Percentiles rank a stretch among this genome's conserved stretches.
Evolutionary conservation across 2,888 invertebrate species (phyloP).

Genomic region (Rhopalosiphum nymphaeae): DNA sequence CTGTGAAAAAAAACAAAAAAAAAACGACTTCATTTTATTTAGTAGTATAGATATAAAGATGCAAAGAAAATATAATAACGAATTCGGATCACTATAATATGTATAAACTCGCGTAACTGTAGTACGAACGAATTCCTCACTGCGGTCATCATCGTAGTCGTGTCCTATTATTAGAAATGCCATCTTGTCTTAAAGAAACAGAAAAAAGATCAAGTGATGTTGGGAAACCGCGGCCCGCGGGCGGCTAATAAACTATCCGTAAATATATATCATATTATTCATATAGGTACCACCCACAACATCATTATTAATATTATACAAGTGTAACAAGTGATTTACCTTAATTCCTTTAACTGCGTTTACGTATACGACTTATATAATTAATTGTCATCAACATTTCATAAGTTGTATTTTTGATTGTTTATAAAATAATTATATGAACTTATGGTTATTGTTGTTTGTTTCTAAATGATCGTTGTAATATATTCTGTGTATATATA

Average conservation of each 20-base stretch:
- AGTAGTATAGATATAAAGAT: too few relatives aligned
- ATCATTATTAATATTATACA: neutral
- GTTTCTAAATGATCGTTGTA: neutral
- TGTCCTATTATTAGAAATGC: neutral
- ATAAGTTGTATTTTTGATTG: neutral
- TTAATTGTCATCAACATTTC: neutral
- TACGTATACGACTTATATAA: neutral
- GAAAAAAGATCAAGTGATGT: neutral
- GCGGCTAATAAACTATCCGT: neutral
- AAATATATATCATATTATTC: neutral
- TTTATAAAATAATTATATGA: neutral
- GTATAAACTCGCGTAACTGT: neutral
- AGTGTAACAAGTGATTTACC: neutral
- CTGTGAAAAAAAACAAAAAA: too few relatives aligned
- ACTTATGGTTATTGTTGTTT: neutral
- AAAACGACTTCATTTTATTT: too few relatives aligned
- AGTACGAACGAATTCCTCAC: neutral
- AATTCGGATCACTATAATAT: neutral
- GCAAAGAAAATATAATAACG: neutral
- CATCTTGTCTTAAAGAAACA: neutral
- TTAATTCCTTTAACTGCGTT: neutral
- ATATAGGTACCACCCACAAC: neutral
- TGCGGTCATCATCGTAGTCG: neutral
- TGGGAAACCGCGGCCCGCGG: neutral
- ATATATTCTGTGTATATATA: neutral